Conservation (phyloP, 2,113 vertebrate genomes). For the Sisor rabdophorus region DNA sequence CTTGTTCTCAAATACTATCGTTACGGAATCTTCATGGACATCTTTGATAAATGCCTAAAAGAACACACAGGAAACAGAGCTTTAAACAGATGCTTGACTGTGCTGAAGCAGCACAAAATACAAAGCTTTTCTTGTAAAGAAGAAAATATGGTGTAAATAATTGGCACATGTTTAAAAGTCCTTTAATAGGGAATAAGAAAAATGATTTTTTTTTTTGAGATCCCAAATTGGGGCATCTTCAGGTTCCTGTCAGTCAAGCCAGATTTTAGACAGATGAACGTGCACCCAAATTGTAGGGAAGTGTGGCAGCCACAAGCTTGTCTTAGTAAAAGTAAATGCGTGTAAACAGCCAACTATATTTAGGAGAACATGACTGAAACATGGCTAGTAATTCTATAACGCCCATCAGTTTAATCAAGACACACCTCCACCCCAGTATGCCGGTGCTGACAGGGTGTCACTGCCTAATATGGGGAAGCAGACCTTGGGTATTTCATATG, state of each 20-base stretch:
- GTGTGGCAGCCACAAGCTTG: not conserved
- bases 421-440: conserved; percentile 5
- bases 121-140: not conserved
- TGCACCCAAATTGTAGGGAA: not conserved
- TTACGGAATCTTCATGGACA: conserved; percentile 88
- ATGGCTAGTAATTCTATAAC: conserved; percentile 34
- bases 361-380: not conserved
- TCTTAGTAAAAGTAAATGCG: conserved; percentile 5
- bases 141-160: too few relatives aligned
- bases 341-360: not conserved
- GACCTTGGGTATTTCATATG: conserved; percentile 42
- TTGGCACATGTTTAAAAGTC: not conserved
- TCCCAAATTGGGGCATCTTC: not conserved
- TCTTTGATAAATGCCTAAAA: conserved; percentile 87
- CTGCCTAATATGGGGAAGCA: conserved; percentile 61
- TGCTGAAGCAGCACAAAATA: not conserved
- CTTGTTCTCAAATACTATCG: conserved; percentile 93
- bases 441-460: conserved; percentile 46
- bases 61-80: conserved; percentile 36
- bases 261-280: not conserved
- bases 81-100: not conserved
- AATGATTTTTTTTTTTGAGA: not conserved
- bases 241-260: not conserved
- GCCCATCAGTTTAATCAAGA: conserved; percentile 51
- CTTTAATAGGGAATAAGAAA: not conserved